Evolutionary conservation across 2,888 invertebrate species (phyloP).

Genomic region (Pycnomerus fuliginosus): DNA sequence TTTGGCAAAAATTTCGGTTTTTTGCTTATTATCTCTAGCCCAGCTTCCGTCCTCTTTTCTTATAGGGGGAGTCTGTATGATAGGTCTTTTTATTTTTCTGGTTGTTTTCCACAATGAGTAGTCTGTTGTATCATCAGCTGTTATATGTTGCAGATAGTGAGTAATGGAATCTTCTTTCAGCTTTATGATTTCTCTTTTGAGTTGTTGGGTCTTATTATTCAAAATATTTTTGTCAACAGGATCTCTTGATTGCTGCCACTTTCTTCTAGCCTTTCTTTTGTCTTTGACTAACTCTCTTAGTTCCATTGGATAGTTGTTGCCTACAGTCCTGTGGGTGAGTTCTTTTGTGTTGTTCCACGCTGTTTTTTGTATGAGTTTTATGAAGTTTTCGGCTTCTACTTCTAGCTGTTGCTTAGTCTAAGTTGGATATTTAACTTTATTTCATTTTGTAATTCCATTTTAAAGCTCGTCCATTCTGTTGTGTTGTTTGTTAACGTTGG

Average conservation of each 20-base stretch:
- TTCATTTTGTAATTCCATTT: too few relatives aligned
- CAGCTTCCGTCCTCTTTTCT: conserved; percentile 9
- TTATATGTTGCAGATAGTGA: conserved; percentile 12
- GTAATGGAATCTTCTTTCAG: conserved; percentile 17
- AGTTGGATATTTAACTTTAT: too few relatives aligned
- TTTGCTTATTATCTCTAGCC: conserved; percentile 16
- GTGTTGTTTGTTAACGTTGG: too few relatives aligned
- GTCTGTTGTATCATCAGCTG: conserved; percentile 4
- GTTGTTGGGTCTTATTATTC: background rate
- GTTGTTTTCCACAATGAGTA: conserved; percentile 25
- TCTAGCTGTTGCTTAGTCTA: too few relatives aligned
- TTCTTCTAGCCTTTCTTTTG: conserved; percentile 1
- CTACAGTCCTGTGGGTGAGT: too few relatives aligned
- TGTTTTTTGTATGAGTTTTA: too few relatives aligned
- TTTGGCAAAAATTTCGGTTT: conserved; percentile 26
- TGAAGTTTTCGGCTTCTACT: too few relatives aligned
- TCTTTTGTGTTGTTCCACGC: too few relatives aligned
- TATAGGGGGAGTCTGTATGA: conserved; percentile 6
- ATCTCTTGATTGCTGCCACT: background rate
- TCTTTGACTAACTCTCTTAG: conserved; percentile 1
- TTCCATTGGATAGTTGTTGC: background rate
- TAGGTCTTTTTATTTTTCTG: conserved; percentile 15
- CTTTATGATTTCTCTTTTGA: conserved; percentile 14
- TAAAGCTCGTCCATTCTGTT: too few relatives aligned
- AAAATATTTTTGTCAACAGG: conserved; percentile 9